Percentiles rank a stretch among this genome's conserved stretches.
Conservation (phyloP, 2,113 vertebrate species). For the Amazona guildingii region DNA sequence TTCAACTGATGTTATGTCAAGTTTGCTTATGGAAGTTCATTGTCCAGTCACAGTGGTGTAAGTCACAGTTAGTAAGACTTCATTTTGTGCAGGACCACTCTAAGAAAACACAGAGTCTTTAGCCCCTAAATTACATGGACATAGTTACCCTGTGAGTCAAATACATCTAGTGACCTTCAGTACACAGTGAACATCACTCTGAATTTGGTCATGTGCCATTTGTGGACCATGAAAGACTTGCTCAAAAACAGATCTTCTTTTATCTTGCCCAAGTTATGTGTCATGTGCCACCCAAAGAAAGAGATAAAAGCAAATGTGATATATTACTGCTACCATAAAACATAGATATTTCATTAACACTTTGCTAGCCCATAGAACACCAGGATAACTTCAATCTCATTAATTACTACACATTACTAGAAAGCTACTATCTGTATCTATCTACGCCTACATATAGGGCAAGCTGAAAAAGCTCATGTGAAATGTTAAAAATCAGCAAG, state of each 20-base stretch:
- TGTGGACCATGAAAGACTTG: background rate
- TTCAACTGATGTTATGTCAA: background rate
- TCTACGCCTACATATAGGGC: background rate
- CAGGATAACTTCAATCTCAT: background rate
- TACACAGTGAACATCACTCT: background rate
- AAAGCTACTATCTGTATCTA: background rate
- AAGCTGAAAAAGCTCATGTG: background rate
- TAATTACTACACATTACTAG: background rate
- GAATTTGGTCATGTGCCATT: background rate
- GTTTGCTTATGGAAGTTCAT: background rate
- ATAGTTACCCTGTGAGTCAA: background rate
- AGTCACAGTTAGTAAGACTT: background rate
- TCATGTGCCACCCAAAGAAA: background rate
- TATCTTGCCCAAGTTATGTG: rapidly evolving
- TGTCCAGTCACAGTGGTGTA: background rate
- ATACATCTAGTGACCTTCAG: background rate
- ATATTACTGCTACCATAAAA: background rate
- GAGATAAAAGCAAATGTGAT: background rate
- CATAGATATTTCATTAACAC: background rate
- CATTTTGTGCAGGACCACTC: background rate
- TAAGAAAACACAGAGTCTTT: background rate
- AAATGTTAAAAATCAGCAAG: background rate
- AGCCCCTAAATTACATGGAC: background rate
- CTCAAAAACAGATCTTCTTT: background rate
- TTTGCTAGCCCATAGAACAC: background rate